These are phyloP conservation scores for Keiferia lycopersicella DNA, from an alignment of 2,888 invertebrate species.

Conservation along the genomic window DNA sequence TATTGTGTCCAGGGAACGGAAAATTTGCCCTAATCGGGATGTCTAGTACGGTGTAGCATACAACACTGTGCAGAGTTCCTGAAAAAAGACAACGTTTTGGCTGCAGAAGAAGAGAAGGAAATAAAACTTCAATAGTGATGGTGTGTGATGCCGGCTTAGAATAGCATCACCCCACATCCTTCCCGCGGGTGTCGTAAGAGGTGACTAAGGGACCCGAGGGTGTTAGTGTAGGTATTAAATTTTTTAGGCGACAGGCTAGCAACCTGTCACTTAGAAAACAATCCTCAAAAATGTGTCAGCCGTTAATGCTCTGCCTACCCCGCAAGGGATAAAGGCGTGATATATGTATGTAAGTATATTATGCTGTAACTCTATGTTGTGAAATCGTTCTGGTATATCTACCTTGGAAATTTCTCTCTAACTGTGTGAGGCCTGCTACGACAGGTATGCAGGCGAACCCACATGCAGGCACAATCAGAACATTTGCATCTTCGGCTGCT, in stretches of 20 bases:
- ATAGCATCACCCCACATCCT: too few relatives aligned
- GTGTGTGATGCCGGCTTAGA: too few relatives aligned
- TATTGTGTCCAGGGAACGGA: constrained; percentile 42
- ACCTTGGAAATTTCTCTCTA: constrained; percentile 56
- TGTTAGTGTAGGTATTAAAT: too few relatives aligned
- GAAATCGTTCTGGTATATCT: not conserved
- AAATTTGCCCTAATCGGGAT: constrained; percentile 49
- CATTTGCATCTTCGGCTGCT: constrained; percentile 48
- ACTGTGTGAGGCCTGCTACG: constrained; percentile 47
- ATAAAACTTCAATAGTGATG: too few relatives aligned
- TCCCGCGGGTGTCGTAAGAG: too few relatives aligned
- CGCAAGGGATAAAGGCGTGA: too few relatives aligned
- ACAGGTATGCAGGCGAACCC: constrained; percentile 52
- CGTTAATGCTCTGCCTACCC: too few relatives aligned
- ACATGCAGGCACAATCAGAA: constrained; percentile 55
- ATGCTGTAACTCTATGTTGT: not conserved
- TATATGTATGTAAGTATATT: too few relatives aligned
- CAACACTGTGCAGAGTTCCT: constrained; percentile 52
- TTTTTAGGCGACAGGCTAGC: too few relatives aligned
- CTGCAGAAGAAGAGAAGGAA: not conserved
- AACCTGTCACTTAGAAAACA: too few relatives aligned
- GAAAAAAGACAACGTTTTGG: constrained; percentile 28
- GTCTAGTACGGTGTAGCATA: constrained; percentile 50
- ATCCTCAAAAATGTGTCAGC: too few relatives aligned
- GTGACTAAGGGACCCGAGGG: too few relatives aligned